Percentiles rank a stretch among this genome's conserved stretches.
These are phyloP conservation scores for Sebastes reedi DNA, from an alignment of 2,797 vertebrate genomes.

Conservation along the genomic window DNA sequence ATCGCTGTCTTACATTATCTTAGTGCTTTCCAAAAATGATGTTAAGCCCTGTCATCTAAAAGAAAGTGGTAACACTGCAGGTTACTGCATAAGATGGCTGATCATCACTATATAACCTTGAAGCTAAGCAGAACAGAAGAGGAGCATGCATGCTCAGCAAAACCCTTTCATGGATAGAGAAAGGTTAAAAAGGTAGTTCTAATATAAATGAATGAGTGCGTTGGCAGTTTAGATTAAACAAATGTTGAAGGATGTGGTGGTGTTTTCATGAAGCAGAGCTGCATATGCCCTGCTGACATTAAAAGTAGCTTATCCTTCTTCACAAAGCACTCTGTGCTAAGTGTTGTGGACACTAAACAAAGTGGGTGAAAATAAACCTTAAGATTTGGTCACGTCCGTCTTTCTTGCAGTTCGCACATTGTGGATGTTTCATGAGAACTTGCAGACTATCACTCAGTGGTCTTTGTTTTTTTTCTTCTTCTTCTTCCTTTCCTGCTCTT, in stretches of 20 bases:
- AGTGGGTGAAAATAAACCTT: conserved; percentile 56
- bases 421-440: conserved; percentile 42
- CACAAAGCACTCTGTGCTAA: conserved; percentile 43
- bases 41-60: background rate
- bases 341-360: conserved; percentile 67
- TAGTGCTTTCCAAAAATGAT: background rate
- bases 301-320: conserved; percentile 45
- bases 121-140: background rate
- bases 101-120: background rate
- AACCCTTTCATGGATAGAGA: conserved; percentile 5
- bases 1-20: background rate
- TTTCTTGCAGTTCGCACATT: background rate
- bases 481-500: conserved; percentile 11
- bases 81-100: background rate
- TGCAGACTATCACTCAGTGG: conserved; percentile 28
- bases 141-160: conserved; percentile 1
- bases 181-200: conserved; percentile 18
- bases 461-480: background rate
- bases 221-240: conserved; percentile 32
- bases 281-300: conserved; percentile 46
- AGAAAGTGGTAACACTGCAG: background rate
- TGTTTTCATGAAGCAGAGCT: conserved; percentile 30
- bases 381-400: background rate
- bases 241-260: conserved; percentile 33
- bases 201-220: conserved; percentile 21